Conservation (phyloP, 1,140 invertebrate species). For the Vanessa atalanta region DNA sequence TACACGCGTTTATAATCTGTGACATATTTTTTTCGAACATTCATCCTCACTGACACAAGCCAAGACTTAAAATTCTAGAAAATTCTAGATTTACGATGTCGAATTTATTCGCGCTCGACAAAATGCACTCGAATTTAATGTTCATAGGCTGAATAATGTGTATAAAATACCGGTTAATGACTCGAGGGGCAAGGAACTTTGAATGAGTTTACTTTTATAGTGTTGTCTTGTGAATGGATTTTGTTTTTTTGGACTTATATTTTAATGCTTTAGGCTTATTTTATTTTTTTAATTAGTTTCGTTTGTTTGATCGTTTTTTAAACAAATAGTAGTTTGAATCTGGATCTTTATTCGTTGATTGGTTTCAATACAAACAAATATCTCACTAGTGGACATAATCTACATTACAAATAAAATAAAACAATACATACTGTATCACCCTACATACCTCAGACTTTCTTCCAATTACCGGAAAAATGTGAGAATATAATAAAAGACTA, state of each 20-base stretch:
- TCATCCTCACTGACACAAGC: slow-evolving; percentile 31
- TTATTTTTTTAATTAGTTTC: no score
- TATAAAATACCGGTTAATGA: slow-evolving; percentile 32
- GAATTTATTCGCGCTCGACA: slow-evolving; percentile 28
- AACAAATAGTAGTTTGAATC: no score
- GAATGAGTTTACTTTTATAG: slow-evolving; percentile 6
- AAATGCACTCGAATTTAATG: slow-evolving; percentile 36
- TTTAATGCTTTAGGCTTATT: background rate
- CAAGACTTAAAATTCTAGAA: slow-evolving; percentile 42
- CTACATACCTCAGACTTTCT: no score
- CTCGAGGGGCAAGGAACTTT: slow-evolving; percentile 12
- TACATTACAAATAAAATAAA: no score
- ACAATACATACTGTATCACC: no score
- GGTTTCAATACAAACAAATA: no score
- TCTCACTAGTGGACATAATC: no score
- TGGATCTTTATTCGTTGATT: no score
- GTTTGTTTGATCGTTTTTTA: no score
- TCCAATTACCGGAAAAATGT: no score
- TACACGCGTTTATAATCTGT: slow-evolving; percentile 34
- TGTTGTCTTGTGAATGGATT: no score
- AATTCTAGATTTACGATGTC: slow-evolving; percentile 37
- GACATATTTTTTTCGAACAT: slow-evolving; percentile 32
- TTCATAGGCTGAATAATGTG: slow-evolving; percentile 23
- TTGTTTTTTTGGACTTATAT: background rate
- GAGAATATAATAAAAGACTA: no score